Conservation (phyloP, 1,140 invertebrate genomes). For the Sinella curviseta region DNA sequence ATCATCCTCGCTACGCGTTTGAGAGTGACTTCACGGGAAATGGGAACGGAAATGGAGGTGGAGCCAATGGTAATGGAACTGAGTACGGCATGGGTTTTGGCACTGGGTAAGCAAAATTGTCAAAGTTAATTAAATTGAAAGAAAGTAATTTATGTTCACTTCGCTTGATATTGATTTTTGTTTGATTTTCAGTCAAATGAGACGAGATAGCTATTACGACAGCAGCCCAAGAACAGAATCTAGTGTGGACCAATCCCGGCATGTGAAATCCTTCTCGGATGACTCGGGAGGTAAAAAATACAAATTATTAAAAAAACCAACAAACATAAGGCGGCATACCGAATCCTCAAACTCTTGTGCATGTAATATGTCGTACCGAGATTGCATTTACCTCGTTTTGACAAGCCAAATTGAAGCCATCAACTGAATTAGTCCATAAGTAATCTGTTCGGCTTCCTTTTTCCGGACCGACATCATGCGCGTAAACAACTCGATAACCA, state of each 20-base stretch:
- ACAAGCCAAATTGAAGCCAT: background rate
- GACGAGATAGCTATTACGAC: conserved; percentile 49
- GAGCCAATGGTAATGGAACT: background rate
- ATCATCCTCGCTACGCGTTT: conserved; percentile 72
- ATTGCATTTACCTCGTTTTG: background rate
- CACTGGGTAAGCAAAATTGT: conserved; percentile 37
- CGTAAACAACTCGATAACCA: no score
- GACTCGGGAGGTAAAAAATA: conserved; percentile 41
- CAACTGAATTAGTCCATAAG: background rate
- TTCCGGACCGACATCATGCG: background rate
- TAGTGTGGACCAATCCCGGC: conserved; percentile 48
- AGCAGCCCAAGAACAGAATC: conserved; percentile 48
- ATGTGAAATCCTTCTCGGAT: conserved; percentile 48
- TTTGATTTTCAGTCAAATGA: conserved; percentile 37
- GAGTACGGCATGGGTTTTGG: conserved; percentile 44
- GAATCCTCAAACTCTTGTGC: background rate
- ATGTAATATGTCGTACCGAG: background rate
- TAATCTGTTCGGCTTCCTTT: background rate
- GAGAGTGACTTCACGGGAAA: conserved; percentile 63
- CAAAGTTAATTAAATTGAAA: background rate
- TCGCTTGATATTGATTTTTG: background rate
- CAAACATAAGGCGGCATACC: background rate
- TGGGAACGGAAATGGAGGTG: conserved; percentile 62
- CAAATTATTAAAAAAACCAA: background rate
- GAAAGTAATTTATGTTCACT: background rate